Conservation (phyloP, 2,888 invertebrate genomes). For the Macaria liturata region DNA sequence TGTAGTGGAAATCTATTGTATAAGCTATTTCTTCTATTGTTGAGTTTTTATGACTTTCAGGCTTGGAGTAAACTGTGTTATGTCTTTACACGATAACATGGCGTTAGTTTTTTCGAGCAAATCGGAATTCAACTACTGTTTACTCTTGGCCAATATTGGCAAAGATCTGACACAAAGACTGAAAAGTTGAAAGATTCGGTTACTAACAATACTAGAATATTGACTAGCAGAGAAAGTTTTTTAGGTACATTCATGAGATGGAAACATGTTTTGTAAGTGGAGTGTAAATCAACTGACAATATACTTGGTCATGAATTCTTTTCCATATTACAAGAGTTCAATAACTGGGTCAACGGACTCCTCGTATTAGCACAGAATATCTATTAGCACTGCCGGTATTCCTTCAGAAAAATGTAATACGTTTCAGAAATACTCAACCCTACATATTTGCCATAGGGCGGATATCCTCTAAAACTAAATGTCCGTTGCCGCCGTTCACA, state of each 20-base stretch:
- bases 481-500: too few relatives aligned
- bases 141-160: conserved; percentile 17
- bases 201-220: conserved; percentile 12
- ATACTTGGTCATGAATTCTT: too few relatives aligned
- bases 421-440: too few relatives aligned
- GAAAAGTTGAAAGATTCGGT: conserved; percentile 20
- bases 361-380: too few relatives aligned
- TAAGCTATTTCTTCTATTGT: conserved; percentile 7
- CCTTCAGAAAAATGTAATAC: too few relatives aligned
- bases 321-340: too few relatives aligned
- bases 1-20: conserved; percentile 4
- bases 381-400: too few relatives aligned
- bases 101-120: neutral
- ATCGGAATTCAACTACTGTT: conserved; percentile 7
- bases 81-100: neutral
- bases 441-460: too few relatives aligned
- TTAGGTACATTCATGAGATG: neutral
- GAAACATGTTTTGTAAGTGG: too few relatives aligned
- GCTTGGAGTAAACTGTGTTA: conserved; percentile 8
- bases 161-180: conserved; percentile 31
- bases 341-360: too few relatives aligned
- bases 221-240: conserved; percentile 8
- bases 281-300: too few relatives aligned
- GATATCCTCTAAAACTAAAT: too few relatives aligned
- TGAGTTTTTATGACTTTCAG: conserved; percentile 6